Percentiles rank a stretch among this genome's conserved stretches.
These are phyloP conservation scores for Cavia porcellus DNA, from an alignment of 2,113 vertebrate species.

Conservation along the genomic window DNA sequence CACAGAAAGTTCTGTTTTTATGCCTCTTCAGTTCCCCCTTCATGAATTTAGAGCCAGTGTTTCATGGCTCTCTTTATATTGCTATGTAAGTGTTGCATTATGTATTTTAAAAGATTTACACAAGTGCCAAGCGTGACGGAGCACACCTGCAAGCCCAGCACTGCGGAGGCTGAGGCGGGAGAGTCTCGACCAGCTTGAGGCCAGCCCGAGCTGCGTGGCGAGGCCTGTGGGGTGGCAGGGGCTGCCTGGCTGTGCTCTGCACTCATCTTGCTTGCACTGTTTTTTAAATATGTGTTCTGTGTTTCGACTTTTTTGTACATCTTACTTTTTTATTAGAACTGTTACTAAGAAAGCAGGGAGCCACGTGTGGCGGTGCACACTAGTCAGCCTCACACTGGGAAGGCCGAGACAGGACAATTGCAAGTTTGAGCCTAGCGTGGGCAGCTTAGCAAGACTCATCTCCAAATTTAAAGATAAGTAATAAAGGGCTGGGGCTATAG, in stretches of 20 bases:
- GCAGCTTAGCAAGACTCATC: neutral
- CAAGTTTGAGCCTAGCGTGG: neutral
- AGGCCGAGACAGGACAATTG: neutral
- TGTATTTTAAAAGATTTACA: constrained; percentile 25
- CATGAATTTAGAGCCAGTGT: constrained; percentile 19
- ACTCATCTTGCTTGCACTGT: neutral
- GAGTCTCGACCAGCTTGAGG: neutral
- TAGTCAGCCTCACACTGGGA: neutral
- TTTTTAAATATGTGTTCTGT: constrained; percentile 12
- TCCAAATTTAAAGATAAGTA: neutral
- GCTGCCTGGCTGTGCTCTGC: neutral
- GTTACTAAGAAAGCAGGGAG: neutral
- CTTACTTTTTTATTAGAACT: neutral
- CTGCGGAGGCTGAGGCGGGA: neutral
- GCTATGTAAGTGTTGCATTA: neutral
- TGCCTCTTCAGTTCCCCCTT: neutral
- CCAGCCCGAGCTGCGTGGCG: neutral
- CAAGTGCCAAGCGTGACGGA: neutral
- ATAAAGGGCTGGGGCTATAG: neutral
- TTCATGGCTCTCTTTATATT: neutral
- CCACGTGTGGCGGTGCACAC: neutral
- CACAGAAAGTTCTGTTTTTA: neutral
- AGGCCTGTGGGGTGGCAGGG: too few relatives aligned
- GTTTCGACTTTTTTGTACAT: neutral
- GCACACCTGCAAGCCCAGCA: neutral